Evolutionary conservation across 2,113 vertebrate species (phyloP).

Genomic region (Litocranius walleri): DNA sequence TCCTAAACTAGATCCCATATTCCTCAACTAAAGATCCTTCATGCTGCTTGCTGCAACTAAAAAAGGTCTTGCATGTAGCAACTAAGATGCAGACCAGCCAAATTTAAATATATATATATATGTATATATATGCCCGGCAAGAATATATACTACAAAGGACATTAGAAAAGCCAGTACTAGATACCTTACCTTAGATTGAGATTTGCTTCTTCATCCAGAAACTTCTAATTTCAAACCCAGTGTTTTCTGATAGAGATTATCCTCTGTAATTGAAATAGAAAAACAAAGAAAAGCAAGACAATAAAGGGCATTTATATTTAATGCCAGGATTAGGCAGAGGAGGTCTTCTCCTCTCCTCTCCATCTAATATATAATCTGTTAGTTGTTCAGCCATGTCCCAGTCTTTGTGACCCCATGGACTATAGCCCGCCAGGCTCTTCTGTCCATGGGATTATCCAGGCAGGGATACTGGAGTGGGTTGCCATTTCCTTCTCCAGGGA

Average conservation of each 20-base stretch:
- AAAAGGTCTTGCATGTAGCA: neutral
- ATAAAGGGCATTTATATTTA: neutral
- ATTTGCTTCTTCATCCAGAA: neutral
- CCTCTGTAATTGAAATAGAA: neutral
- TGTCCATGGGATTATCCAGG: neutral
- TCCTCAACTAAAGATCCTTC: neutral
- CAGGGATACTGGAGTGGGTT: neutral
- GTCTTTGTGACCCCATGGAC: neutral
- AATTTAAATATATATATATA: neutral
- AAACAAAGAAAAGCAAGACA: neutral
- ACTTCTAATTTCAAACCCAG: neutral
- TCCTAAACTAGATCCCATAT: neutral
- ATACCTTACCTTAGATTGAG: neutral
- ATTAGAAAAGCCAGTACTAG: neutral
- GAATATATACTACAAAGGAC: neutral
- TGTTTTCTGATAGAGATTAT: neutral
- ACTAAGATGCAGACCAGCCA: accelerated
- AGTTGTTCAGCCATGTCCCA: neutral
- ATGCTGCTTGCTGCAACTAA: neutral
- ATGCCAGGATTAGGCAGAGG: neutral
- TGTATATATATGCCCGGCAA: neutral
- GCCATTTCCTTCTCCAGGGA: neutral
- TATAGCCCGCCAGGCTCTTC: neutral
- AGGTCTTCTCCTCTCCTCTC: neutral
- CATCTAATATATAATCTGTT: neutral